A percentile compares a stretch with the other conserved stretches of the same genome.
phyloP scores from a whole-genome alignment of 1,140 invertebrate species.

The Musca vetustissima region DNA sequence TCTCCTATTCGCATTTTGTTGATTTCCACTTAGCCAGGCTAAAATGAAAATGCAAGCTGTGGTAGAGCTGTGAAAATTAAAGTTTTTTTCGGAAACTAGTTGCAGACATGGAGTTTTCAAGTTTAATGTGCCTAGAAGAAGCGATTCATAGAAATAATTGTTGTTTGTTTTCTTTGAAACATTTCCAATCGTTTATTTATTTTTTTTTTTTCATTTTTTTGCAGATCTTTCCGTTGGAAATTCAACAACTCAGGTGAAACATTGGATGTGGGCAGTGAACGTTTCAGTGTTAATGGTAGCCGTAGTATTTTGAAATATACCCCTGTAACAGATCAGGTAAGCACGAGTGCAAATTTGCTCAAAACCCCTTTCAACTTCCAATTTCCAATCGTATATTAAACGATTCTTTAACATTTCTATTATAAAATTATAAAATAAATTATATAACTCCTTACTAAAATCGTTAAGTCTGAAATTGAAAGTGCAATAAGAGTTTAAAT shows the following conservation, averaged over 20 bases:
- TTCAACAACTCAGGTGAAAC: conserved; percentile 88
- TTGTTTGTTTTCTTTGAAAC: neutral
- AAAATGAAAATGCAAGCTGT: neutral
- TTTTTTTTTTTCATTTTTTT: conserved; percentile 2
- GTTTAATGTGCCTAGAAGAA: no score
- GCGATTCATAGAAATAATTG: no score
- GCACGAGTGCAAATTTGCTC: neutral
- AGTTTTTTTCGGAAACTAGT: no score
- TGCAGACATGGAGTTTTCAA: neutral
- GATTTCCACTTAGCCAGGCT: neutral
- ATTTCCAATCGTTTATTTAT: conserved; percentile 2
- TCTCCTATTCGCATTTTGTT: neutral
- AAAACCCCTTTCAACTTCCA: no score
- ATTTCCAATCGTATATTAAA: no score
- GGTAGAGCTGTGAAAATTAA: no score
- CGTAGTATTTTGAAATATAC: conserved; percentile 70
- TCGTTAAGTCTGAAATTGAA: no score
- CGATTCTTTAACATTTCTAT: no score
- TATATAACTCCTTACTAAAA: no score
- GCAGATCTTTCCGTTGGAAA: conserved; percentile 81
- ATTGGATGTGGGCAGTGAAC: conserved; percentile 72
- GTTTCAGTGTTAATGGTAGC: conserved; percentile 70
- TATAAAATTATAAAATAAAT: no score
- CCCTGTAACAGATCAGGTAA: conserved; percentile 65
- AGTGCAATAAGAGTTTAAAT: no score